phyloP scores from a whole-genome alignment of 2,797 vertebrate species.

The Falco cherrug region DNA sequence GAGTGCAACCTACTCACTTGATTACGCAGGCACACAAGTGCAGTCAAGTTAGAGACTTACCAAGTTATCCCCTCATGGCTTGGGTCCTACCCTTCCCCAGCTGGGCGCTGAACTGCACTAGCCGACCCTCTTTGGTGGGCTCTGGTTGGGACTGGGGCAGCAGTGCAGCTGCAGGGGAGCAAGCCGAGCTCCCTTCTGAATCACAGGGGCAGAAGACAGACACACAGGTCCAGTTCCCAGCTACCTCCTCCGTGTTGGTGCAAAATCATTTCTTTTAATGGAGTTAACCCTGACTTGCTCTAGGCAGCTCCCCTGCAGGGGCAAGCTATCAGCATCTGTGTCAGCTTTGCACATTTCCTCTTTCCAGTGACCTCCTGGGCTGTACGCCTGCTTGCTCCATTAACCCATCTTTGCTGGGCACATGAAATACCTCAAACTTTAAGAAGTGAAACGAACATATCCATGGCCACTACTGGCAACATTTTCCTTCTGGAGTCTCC shows the following conservation, averaged over 20 bases:
- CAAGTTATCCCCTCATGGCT: fast-evolving
- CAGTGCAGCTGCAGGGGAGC: not conserved
- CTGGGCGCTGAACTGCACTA: not conserved
- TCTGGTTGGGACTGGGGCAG: fast-evolving
- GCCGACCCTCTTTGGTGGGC: not conserved
- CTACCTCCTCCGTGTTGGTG: not conserved
- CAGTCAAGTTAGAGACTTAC: not conserved
- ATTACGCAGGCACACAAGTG: not conserved
- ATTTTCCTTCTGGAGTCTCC: not conserved
- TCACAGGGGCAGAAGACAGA: not conserved
- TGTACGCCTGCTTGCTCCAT: not conserved
- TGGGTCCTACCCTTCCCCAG: not conserved
- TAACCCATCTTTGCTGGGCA: not conserved
- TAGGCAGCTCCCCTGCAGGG: not conserved
- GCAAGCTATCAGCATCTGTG: not conserved
- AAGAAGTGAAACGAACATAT: not conserved
- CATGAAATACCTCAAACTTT: not conserved
- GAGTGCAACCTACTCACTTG: not conserved
- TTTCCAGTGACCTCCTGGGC: not conserved
- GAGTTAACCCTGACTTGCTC: not conserved
- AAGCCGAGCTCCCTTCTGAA: not conserved
- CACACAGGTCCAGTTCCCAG: not conserved
- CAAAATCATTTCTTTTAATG: not conserved
- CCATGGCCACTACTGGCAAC: not conserved
- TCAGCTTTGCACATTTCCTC: fast-evolving